Percentiles rank a stretch among this genome's conserved stretches.
These are phyloP conservation scores for Patiria pectinifera DNA, from an alignment of 53 echinoderm and acorn worm genomes.

Conservation along the genomic window DNA sequence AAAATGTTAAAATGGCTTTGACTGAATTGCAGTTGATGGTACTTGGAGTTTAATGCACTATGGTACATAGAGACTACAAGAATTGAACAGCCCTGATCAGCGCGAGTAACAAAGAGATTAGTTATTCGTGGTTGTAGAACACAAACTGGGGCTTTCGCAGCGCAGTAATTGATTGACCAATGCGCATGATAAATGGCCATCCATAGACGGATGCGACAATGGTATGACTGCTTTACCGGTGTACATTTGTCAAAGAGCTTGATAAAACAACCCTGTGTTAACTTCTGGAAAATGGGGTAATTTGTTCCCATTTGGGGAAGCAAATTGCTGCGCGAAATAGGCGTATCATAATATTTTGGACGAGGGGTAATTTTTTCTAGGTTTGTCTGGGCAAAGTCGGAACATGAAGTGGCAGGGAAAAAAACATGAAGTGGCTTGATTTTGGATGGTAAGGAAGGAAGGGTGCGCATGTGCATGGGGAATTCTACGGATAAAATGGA, in stretches of 20 bases:
- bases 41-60: background rate
- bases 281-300: slow-evolving; percentile 16
- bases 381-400: background rate
- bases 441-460: background rate
- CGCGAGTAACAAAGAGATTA: background rate
- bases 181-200: slow-evolving; percentile 22
- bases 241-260: slow-evolving; percentile 23
- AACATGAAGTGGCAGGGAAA: background rate
- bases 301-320: slow-evolving; percentile 27
- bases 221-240: background rate
- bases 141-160: slow-evolving; percentile 6
- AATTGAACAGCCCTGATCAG: background rate
- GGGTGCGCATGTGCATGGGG: background rate
- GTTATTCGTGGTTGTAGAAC: background rate
- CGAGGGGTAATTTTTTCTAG: background rate
- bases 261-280: background rate
- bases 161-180: slow-evolving; percentile 37
- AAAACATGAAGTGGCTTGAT: slow-evolving; percentile 27
- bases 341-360: background rate
- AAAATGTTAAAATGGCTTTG: background rate
- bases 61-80: background rate
- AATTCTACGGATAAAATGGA: too few species aligned
- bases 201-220: slow-evolving; percentile 3
- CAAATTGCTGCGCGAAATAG: background rate
- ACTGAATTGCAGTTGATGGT: background rate